These are phyloP conservation scores for Thalpophila matura DNA, from an alignment of 2,888 invertebrate genomes.

Conservation along the genomic window DNA sequence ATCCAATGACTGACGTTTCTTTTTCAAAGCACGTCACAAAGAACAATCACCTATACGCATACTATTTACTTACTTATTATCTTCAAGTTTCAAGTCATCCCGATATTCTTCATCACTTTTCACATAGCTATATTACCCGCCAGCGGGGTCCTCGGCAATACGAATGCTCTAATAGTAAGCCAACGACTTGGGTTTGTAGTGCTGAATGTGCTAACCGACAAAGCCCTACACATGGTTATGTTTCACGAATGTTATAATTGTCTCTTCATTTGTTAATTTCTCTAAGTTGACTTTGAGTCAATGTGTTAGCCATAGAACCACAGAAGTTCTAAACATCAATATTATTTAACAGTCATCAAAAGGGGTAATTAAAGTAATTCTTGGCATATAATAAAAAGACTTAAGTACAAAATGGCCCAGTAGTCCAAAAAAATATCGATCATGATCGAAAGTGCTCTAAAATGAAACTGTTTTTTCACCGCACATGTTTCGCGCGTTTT, in stretches of 20 bases:
- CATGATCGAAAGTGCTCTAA: neutral
- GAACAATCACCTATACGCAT: no score
- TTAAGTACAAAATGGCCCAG: constrained; percentile 40
- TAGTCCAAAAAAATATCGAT: neutral
- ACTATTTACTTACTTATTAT: no score
- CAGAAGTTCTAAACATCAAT: constrained; percentile 30
- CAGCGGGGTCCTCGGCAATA: no score
- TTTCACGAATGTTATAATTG: neutral
- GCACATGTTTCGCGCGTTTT: neutral
- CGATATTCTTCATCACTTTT: no score
- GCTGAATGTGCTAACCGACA: no score
- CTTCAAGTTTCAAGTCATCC: no score
- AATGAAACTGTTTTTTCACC: neutral
- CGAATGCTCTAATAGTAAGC: no score
- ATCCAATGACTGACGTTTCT: no score
- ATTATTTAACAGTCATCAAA: constrained; percentile 39
- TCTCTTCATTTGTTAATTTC: constrained; percentile 5
- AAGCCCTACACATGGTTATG: no score
- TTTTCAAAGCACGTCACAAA: no score
- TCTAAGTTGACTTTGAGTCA: constrained; percentile 11
- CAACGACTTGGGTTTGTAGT: no score
- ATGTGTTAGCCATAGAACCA: constrained; percentile 4
- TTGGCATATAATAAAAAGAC: constrained; percentile 16
- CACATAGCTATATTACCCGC: no score
- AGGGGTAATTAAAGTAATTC: constrained; percentile 25